Evolutionary conservation across 2,888 invertebrate species (phyloP).

Genomic region (Beris chalybata): DNA sequence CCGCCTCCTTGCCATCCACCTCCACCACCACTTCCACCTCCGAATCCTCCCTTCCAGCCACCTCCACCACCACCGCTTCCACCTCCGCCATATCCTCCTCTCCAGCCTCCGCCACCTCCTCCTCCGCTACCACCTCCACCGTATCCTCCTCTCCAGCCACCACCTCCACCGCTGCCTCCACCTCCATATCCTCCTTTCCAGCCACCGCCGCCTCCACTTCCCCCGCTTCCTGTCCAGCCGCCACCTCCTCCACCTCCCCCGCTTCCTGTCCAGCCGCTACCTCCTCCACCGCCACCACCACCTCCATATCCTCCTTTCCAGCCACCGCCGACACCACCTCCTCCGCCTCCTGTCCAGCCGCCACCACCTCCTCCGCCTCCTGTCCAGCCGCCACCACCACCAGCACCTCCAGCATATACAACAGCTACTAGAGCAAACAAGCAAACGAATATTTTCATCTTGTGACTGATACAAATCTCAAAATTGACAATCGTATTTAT

Average conservation of each 20-base stretch:
- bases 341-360: conserved; percentile 2
- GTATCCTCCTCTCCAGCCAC: conserved; percentile 7
- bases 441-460: conserved; percentile 27
- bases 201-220: conserved; percentile 14
- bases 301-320: conserved; percentile 14
- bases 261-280: not conserved
- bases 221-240: conserved; percentile 1
- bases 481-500: conserved; percentile 21
- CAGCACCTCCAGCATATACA: conserved; percentile 17
- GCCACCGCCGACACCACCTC: conserved; percentile 13
- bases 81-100: not conserved
- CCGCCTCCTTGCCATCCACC: not conserved
- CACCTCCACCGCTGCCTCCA: not conserved
- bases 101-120: conserved; percentile 8
- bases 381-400: conserved; percentile 11
- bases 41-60: conserved; percentile 5
- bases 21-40: conserved; percentile 9
- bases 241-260: conserved; percentile 12
- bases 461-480: not conserved
- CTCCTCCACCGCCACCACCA: conserved; percentile 16
- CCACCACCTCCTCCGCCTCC: conserved; percentile 1
- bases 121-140: not conserved
- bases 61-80: conserved; percentile 1
- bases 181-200: conserved; percentile 1
- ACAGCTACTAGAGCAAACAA: conserved; percentile 18